phyloP scores from a whole-genome alignment of 2,113 vertebrate species.

The Callocephalon fimbriatum region DNA sequence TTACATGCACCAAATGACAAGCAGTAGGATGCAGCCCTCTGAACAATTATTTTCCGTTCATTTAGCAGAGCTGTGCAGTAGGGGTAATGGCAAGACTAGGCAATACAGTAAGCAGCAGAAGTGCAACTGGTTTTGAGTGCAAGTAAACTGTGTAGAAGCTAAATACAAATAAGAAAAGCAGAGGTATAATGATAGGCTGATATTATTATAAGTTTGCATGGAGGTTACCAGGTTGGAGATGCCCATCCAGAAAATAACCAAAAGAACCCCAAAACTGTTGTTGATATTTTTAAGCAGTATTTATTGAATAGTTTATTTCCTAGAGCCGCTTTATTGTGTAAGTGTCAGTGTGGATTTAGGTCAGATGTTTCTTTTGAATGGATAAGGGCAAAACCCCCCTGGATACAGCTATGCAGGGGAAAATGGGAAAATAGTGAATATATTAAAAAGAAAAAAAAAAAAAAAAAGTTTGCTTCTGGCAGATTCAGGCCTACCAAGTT shows the following conservation, averaged over 20 bases:
- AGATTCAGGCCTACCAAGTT: neutral
- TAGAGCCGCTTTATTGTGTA: neutral
- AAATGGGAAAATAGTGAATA: neutral
- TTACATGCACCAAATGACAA: fast-evolving
- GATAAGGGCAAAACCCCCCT: neutral
- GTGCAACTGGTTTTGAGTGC: neutral
- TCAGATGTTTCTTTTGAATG: neutral
- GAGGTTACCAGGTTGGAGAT: neutral
- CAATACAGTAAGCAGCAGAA: neutral
- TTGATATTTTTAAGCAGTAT: neutral
- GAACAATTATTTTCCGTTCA: neutral
- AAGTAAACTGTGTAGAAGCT: neutral
- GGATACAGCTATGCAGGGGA: neutral
- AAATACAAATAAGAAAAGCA: neutral
- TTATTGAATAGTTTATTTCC: neutral
- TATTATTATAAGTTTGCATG: fast-evolving
- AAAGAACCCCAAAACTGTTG: neutral
- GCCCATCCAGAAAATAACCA: neutral
- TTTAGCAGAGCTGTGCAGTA: neutral
- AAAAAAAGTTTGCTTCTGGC: neutral
- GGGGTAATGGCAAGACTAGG: neutral
- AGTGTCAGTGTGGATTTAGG: neutral
- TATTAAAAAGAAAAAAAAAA: neutral
- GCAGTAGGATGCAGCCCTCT: neutral
- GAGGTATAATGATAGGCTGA: neutral